Base-by-base conservation (phyloP, 2,797 vertebrate genomes). In the Varecia variegata region DNA sequence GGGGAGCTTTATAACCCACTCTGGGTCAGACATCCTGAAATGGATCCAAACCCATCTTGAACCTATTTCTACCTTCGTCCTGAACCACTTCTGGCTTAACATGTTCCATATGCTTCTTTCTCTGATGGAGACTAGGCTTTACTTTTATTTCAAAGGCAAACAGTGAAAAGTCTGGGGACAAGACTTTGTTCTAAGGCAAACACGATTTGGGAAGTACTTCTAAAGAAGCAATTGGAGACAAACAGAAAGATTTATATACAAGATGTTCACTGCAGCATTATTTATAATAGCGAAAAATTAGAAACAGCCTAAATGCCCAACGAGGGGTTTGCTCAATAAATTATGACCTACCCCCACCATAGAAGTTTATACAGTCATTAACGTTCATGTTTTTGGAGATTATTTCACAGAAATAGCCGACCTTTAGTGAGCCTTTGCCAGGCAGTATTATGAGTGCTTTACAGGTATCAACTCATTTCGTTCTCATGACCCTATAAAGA, bases 11-110 rank as follows among this genome's bases (percentile, higher is more conserved):
- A 20, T 25, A 90, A 67, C 79, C 11, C 45, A 83, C 62, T 71
- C 56, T 25, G 52, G 20, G 86, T 93, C 96, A 96, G 88, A 60
- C 79, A 86, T 52, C 65, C 85, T 81, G 96, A 94, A 92, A 84
- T 21, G 79, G 35, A 86, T 50, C 86, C 90, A 88, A 93, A 84
- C 80, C 91, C 97, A 98, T 97, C 97, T 98, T 97, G 97, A 97
- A 98, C 80, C 76, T 47, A 97, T 98, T 97, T 98, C 87, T 92
- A 96, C 96, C 82, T 96, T 94, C 86, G 89, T 73, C 91, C 60
- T 43, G 67, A 95, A 67, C 91, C 86, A 70, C 89, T 17, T 96
- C 86, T 88, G 58, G 86, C 17, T 56, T 97, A 98, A 97, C 50
- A 6, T 30, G 40, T 93, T 96, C 97, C 97, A 97, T 90, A 82